Evolutionary conservation across 2,888 invertebrate species (phyloP).

Genomic region (Caenorhabditis sinica): DNA sequence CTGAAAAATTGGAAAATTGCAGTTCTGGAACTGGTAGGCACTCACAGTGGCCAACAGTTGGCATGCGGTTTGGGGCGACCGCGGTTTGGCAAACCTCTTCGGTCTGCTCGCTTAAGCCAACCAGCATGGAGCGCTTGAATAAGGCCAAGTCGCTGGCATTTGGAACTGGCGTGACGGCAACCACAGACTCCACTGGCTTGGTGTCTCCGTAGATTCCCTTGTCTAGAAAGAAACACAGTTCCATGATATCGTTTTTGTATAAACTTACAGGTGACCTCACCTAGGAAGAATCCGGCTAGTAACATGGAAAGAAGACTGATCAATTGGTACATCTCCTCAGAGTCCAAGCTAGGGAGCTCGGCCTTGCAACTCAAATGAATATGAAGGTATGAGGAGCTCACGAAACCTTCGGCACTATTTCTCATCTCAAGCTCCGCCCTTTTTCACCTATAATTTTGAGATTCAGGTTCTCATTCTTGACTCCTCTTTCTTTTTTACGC

Average conservation of each 20-base stretch:
- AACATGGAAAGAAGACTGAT: no score
- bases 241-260: background rate
- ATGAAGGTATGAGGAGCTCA: background rate
- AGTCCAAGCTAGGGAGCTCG: no score
- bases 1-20: background rate
- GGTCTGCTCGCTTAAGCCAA: slow-evolving; percentile 45
- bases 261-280: background rate
- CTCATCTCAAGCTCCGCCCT: slow-evolving; percentile 11
- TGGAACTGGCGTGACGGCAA: background rate
- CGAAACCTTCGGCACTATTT: background rate
- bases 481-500: background rate
- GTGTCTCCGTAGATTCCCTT: no score
- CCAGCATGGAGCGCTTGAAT: slow-evolving; percentile 41
- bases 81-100: slow-evolving; percentile 40
- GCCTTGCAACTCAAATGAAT: no score
- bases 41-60: slow-evolving; percentile 25
- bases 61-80: background rate
- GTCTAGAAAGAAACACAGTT: no score
- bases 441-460: background rate
- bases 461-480: background rate
- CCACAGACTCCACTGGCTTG: no score
- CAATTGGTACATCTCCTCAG: no score
- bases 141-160: background rate
- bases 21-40: background rate
- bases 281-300: no score